Base-by-base conservation (phyloP, 2,888 invertebrate species). In the Lomographa bimaculata region DNA sequence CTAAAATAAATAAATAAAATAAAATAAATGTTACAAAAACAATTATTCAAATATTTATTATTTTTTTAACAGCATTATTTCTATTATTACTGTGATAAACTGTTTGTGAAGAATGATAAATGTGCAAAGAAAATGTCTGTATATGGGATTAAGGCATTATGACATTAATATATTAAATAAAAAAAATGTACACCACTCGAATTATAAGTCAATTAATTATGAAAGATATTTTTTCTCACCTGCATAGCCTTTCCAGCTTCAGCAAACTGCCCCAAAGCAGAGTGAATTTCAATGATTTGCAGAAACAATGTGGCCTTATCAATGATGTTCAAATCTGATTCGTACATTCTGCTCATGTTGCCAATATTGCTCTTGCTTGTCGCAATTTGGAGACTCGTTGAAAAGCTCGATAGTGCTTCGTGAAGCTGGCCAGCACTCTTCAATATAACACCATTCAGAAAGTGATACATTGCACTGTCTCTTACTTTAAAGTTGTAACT, bases 401-500 rank as follows among this genome's bases (percentile, higher is more conserved):
- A 90, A 45, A 97, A 92, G 49, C 95, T 94, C 41, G 93, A 92
- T 24, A 96, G 90, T 0, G 95, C 93, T 33, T 94, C 94, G 18
- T 93, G 91, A 2, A 92, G 79, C 57, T 95, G 92, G 7, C 93
- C 92, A 34, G 92, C 91, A 57, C 93, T 91, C 69, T 95, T 97
- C 51, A 95, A 92, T 28, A 98, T 93, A 11, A 96, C 90, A 0
- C 97, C 98, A 53, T 93, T 92, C 0, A 98, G 91, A 46, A 97
- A 91, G 80, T 98, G 96, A 70, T 97, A 99, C 71, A 97, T 89
- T 0, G 98, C 96, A 77, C 96, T 95, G 44, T 98, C 97, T 50
- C 98, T 90, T 0, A 98, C 94, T 79, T 96, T 94, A 70, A 99
- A 98, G 77, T 98, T 96, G 66, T 96, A 95, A 65, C 97, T 97